Conservation (phyloP, 2,797 vertebrate genomes). For the Bradypodion ventrale region DNA sequence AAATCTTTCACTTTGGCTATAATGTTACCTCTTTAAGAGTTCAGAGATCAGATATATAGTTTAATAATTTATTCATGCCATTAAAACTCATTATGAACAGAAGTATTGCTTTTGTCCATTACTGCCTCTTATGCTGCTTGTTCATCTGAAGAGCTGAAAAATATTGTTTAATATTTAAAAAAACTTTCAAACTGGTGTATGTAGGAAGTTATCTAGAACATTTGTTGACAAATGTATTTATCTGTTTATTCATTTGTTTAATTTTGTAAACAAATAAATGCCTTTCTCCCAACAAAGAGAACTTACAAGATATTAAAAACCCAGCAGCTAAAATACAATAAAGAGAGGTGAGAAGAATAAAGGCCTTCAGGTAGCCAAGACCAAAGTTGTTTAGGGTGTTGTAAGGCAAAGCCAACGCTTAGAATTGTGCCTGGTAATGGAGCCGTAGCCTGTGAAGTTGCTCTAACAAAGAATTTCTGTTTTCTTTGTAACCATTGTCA, state of each 20-base stretch:
- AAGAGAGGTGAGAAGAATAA: too few species aligned
- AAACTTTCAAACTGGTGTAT: neutral
- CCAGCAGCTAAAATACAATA: too few species aligned
- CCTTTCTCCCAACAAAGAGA: too few species aligned
- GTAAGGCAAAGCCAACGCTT: too few species aligned
- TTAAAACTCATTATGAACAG: conserved; percentile 1
- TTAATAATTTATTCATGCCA: conserved; percentile 27
- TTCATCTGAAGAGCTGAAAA: conserved; percentile 21
- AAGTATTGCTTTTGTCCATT: conserved; percentile 27
- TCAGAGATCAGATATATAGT: conserved; percentile 30
- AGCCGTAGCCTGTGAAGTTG: too few species aligned
- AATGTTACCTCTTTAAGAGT: conserved; percentile 37
- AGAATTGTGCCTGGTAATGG: too few species aligned
- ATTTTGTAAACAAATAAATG: neutral
- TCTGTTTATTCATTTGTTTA: neutral
- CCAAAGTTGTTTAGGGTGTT: too few species aligned
- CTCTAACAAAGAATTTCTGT: too few species aligned
- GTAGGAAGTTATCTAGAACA: neutral
- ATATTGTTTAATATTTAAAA: conserved; percentile 45
- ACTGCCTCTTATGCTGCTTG: conserved; percentile 13
- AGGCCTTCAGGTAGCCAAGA: too few species aligned
- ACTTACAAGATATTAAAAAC: too few species aligned
- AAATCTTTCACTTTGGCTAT: conserved; percentile 47
- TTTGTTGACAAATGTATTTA: neutral
- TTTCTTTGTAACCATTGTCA: too few species aligned